These are phyloP conservation scores for Gymnopithys bicolor DNA, from an alignment of 2,797 vertebrate genomes.

Conservation along the genomic window DNA sequence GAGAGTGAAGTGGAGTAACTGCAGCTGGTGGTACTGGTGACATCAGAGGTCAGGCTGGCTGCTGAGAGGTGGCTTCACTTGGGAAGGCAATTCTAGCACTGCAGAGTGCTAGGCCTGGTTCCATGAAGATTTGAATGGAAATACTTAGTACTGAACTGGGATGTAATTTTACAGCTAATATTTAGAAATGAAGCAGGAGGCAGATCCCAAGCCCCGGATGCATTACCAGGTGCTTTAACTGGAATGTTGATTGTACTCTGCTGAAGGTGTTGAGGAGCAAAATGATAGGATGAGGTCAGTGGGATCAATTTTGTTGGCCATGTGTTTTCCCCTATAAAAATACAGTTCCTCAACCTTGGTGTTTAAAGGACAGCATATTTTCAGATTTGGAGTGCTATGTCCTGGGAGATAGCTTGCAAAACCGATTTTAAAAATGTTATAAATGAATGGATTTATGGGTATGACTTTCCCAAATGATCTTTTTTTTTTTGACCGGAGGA, in stretches of 20 bases:
- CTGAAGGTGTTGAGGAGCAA: background rate
- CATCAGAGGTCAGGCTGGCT: background rate
- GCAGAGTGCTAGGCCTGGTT: background rate
- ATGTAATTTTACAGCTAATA: background rate
- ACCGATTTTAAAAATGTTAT: background rate
- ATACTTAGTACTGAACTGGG: background rate
- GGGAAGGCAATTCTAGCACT: background rate
- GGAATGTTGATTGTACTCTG: background rate
- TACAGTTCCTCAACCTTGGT: background rate
- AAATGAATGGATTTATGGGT: conserved; percentile 13
- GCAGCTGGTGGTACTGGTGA: background rate
- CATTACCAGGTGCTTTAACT: background rate
- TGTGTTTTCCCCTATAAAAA: background rate
- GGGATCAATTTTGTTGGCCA: background rate
- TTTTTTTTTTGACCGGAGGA: background rate
- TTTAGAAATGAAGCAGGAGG: background rate
- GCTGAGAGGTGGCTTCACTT: background rate
- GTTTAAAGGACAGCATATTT: background rate
- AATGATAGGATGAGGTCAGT: background rate
- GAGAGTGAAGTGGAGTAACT: background rate
- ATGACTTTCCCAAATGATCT: background rate
- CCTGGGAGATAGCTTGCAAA: background rate
- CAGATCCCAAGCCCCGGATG: background rate
- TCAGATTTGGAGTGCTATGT: background rate
- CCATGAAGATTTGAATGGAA: background rate